Percentiles rank a stretch among this genome's conserved stretches.
These are phyloP conservation scores for Coracopsis vasa DNA, from an alignment of 2,113 vertebrate genomes.

Conservation along the genomic window DNA sequence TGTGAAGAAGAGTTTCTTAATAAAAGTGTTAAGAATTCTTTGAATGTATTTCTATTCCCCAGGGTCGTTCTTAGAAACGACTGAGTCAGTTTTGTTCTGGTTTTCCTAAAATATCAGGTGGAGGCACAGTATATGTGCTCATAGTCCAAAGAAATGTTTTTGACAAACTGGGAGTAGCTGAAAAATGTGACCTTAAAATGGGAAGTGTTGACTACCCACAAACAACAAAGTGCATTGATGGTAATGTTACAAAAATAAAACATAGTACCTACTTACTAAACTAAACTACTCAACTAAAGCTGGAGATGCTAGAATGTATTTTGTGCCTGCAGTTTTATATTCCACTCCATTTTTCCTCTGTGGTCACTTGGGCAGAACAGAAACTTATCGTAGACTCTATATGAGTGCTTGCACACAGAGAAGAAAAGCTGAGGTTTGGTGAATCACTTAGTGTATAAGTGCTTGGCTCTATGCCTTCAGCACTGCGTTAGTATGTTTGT, in stretches of 20 bases:
- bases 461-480: neutral
- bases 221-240: neutral
- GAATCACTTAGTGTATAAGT: neutral
- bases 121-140: neutral
- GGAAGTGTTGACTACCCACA: neutral
- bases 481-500: neutral
- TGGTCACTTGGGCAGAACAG: neutral
- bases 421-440: neutral
- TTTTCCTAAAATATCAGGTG: neutral
- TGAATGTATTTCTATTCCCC: neutral
- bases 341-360: neutral
- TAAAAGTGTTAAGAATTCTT: neutral
- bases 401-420: neutral
- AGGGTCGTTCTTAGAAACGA: neutral
- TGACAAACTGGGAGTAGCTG: neutral
- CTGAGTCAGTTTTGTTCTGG: neutral
- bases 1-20: neutral
- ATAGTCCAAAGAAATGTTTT: neutral
- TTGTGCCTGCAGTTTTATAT: neutral
- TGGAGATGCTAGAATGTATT: neutral
- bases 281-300: neutral
- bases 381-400: neutral
- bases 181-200: constrained; percentile 3
- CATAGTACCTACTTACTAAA: neutral
- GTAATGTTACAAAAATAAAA: neutral